These are phyloP conservation scores for Tolmerus cingulatus DNA, from an alignment of 2,888 invertebrate genomes.

Conservation along the genomic window DNA sequence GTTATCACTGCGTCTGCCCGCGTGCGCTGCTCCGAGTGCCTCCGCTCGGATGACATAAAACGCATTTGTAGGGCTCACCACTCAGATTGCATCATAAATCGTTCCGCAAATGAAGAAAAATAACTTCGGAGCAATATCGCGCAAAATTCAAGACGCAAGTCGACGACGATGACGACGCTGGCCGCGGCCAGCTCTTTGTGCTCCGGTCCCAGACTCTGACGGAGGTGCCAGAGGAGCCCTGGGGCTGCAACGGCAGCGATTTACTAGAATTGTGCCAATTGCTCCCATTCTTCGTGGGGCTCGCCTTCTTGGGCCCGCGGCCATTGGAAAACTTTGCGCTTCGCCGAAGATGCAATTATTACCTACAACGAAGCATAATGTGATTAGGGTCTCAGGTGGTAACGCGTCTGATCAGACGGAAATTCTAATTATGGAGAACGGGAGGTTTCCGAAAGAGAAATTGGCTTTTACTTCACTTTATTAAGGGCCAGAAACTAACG, in stretches of 20 bases:
- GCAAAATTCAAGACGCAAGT: not conserved
- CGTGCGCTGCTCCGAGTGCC: not conserved
- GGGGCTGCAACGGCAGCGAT: not conserved
- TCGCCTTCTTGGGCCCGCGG: not conserved
- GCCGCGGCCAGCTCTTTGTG: not conserved
- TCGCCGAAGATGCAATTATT: not conserved
- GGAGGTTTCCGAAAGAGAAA: not conserved
- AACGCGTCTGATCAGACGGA: not conserved
- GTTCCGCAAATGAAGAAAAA: conserved; percentile 17
- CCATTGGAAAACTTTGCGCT: not conserved
- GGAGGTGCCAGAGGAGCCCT: not conserved
- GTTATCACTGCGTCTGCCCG: conserved; percentile 23
- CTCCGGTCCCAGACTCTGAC: not conserved
- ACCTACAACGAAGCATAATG: not conserved
- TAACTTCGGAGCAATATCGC: conserved; percentile 15
- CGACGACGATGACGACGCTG: not conserved
- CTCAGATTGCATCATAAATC: conserved; percentile 36
- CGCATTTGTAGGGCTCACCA: conserved; percentile 31
- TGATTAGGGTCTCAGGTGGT: not conserved
- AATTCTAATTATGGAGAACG: not conserved
- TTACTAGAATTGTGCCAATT: conserved; percentile 3
- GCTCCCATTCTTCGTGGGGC: not conserved
- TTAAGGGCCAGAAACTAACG: too few relatives aligned
- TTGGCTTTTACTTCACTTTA: not conserved
- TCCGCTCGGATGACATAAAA: conserved; percentile 32